Percentiles rank a stretch among this genome's conserved stretches.
Conservation (phyloP, 2,113 vertebrate genomes). For the Geococcyx californianus region DNA sequence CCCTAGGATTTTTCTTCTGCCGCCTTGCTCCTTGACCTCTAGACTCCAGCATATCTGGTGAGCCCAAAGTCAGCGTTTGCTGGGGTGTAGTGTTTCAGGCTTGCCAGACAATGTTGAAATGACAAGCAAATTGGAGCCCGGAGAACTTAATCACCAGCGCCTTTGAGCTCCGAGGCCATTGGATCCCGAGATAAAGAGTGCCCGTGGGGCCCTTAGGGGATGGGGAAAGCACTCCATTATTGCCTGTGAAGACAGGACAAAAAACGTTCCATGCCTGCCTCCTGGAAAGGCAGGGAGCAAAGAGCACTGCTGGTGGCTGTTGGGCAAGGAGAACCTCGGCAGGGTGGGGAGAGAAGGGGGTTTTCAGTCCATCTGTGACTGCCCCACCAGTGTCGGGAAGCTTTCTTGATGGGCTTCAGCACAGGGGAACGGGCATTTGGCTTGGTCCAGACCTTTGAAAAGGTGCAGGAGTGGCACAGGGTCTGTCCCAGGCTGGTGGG, state of each 20-base stretch:
- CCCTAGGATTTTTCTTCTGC: neutral
- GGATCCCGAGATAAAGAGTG: neutral
- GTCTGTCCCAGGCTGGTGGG: too few species aligned
- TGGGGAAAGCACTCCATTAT: neutral
- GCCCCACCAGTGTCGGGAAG: accelerated
- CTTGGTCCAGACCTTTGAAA: too few species aligned
- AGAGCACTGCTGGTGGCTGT: accelerated
- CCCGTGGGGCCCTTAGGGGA: accelerated
- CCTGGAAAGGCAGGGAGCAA: neutral
- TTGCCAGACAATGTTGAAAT: neutral
- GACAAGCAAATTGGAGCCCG: neutral
- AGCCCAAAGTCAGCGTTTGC: neutral
- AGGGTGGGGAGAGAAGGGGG: neutral
- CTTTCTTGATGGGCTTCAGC: too few species aligned
- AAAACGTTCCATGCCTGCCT: neutral
- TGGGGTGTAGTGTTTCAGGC: neutral
- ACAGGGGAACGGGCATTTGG: too few species aligned
- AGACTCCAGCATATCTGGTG: neutral
- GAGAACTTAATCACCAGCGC: neutral
- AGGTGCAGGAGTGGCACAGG: neutral
- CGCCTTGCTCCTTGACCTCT: neutral
- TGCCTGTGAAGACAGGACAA: neutral
- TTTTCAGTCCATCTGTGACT: neutral
- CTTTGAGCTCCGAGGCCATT: neutral
- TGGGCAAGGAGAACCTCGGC: neutral